phyloP scores from a whole-genome alignment of 2,888 invertebrate genomes.

The Clitarchus hookeri region DNA sequence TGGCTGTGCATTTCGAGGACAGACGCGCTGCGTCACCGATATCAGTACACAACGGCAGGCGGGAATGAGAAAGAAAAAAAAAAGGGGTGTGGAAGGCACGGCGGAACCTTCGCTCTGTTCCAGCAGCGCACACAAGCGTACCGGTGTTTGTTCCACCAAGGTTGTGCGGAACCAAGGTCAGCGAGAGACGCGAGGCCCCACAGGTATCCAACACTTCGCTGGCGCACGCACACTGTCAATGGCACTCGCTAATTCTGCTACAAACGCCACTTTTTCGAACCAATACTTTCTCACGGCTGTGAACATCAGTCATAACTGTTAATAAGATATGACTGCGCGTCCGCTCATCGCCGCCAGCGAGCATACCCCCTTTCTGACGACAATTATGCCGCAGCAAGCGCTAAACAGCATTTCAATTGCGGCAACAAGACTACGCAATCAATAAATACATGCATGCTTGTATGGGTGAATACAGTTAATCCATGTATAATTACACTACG shows the following conservation, averaged over 20 bases:
- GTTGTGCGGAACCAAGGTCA: background rate
- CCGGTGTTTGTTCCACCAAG: background rate
- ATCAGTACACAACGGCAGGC: background rate
- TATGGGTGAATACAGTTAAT: too few relatives aligned
- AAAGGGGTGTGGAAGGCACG: background rate
- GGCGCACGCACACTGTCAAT: background rate
- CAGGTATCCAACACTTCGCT: background rate
- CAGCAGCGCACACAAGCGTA: background rate
- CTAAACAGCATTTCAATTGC: too few relatives aligned
- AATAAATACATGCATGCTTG: too few relatives aligned
- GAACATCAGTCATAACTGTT: too few relatives aligned
- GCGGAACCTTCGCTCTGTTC: background rate
- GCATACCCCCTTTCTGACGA: too few relatives aligned
- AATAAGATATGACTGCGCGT: too few relatives aligned
- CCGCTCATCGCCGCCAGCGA: too few relatives aligned
- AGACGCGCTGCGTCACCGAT: background rate
- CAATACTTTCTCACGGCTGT: too few relatives aligned
- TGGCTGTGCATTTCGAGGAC: background rate
- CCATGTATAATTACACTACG: too few relatives aligned
- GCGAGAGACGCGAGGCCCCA: background rate
- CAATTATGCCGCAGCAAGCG: too few relatives aligned
- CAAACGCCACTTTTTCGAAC: too few relatives aligned
- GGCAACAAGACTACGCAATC: too few relatives aligned
- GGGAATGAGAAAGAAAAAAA: background rate
- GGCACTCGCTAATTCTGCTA: background rate